Base-by-base conservation (phyloP, 2,113 vertebrate species). In the Barnardius zonarius region DNA sequence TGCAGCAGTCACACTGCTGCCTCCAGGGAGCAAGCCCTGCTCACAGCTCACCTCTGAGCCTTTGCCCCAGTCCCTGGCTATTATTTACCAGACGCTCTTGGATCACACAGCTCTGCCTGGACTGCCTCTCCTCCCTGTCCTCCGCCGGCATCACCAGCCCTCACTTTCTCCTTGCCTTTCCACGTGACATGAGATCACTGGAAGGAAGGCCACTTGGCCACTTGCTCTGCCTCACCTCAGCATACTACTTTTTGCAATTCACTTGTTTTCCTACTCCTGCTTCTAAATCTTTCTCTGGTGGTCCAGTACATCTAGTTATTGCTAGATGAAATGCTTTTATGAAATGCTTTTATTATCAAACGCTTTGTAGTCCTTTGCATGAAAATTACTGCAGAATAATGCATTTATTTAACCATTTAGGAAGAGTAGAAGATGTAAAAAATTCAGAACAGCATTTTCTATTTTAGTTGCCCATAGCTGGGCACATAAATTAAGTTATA, bases 1-100 rank as follows among this genome's bases (percentile, higher is more conserved):
- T 57, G 48, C 4, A 5, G 25, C 1, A 4, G 39, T 13, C 3
- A 1, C 51, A 33, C 28, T 2, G 3, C 59, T 79, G 43, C 15
- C 33, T 20, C 10, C 23, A 19, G 23, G 75, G 55, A 89, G 37
- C 1, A 18, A 43, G 25, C 5, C 37, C 49, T 33, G 52, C 51
- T 80, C 31, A 8, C 25, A 7, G 10, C 31, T 44, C 73, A 41
- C 17, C 57, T 83, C 88, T 5, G 19, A 55, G 31, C 25, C 66
- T 68, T 87, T 76, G 30, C 33, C 44, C 25, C 2, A 13, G 20
- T 37, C 59, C 1, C 6, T 8, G 4, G 20, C 31, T 46, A 6
- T 46, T 49, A 7, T 51, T 69, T 86, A 31, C 49, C 64, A 91
- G 16, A 5, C 3, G 3, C 39, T 64, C 44, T 4, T 13, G 9